Conservation (phyloP, 2,797 vertebrate species). For the Luscinia megarhynchos region DNA sequence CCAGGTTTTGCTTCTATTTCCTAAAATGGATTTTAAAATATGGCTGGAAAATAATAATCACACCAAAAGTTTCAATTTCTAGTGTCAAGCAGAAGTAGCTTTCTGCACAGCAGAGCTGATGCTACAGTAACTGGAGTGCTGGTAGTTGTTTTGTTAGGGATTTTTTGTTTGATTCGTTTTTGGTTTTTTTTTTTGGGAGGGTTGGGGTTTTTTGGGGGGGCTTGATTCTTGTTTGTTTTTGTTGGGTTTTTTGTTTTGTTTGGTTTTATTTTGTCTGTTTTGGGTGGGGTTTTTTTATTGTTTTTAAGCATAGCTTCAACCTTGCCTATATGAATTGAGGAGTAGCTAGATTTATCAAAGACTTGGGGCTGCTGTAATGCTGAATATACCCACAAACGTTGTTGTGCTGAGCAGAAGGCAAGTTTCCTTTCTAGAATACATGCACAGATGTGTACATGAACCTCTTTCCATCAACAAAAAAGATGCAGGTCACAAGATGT, state of each 20-base stretch:
- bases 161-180: neutral
- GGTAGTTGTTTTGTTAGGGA: fast-evolving
- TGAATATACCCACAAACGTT: neutral
- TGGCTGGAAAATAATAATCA: neutral
- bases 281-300: fast-evolving
- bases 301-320: neutral
- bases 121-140: neutral
- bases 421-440: neutral
- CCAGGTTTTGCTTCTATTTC: neutral
- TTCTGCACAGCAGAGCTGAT: neutral
- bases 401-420: neutral
- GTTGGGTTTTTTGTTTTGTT: neutral
- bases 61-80: neutral
- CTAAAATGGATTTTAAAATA: neutral
- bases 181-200: too few species aligned
- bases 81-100: neutral
- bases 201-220: too few species aligned
- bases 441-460: neutral
- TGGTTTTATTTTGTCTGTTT: neutral
- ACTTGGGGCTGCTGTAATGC: neutral
- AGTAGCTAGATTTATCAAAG: neutral
- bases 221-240: neutral
- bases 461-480: neutral
- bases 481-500: neutral
- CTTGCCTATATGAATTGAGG: neutral